These are phyloP conservation scores for Psilopogon haemacephalus DNA, from an alignment of 2,113 vertebrate genomes.

Conservation along the genomic window DNA sequence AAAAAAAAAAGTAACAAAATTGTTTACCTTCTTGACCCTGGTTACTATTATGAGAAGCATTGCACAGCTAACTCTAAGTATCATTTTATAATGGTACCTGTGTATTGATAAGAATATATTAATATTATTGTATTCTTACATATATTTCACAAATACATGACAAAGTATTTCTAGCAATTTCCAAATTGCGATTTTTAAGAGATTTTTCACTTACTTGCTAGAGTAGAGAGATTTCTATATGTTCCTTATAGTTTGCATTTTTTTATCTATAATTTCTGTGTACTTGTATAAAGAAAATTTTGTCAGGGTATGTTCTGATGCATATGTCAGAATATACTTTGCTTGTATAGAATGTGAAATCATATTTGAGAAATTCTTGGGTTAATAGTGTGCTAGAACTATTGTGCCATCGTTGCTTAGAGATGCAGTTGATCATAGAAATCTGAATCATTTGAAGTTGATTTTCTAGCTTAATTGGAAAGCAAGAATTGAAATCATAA, in stretches of 20 bases:
- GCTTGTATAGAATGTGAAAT: neutral
- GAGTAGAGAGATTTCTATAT: neutral
- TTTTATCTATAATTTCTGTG: neutral
- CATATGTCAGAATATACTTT: neutral
- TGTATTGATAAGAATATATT: neutral
- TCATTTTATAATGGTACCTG: neutral
- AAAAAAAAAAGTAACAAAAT: neutral
- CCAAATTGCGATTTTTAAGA: neutral
- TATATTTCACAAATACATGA: neutral
- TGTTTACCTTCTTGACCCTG: neutral
- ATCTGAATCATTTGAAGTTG: neutral
- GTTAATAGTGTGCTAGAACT: neutral
- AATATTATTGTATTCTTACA: neutral
- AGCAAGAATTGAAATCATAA: neutral
- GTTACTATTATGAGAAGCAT: neutral
- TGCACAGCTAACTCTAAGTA: neutral
- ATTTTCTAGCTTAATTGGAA: neutral
- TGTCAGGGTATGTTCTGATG: too few species aligned
- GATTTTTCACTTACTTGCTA: neutral
- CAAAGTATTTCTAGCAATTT: neutral
- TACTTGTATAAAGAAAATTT: neutral
- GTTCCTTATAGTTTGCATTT: neutral
- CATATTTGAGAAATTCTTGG: neutral
- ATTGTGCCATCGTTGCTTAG: neutral
- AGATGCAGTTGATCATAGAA: neutral